Evolutionary conservation across 2,888 invertebrate species (phyloP).

Genomic region (Drosophila vallismaia): DNA sequence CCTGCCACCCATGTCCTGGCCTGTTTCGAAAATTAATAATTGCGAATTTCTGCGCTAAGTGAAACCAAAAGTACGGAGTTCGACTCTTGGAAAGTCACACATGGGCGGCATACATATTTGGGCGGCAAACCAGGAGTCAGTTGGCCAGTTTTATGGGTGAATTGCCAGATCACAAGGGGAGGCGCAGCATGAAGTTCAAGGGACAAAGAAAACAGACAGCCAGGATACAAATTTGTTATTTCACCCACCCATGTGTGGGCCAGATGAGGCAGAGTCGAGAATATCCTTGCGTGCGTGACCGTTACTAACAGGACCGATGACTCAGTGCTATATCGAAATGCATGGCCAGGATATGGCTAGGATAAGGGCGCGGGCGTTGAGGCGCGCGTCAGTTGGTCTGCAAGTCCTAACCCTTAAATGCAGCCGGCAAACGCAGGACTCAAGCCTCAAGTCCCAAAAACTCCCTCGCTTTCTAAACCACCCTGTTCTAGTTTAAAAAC

Average conservation of each 20-base stretch:
- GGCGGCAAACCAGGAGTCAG: slow-evolving; percentile 50
- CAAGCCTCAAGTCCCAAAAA: background rate
- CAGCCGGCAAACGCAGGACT: slow-evolving; percentile 49
- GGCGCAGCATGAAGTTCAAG: slow-evolving; percentile 62
- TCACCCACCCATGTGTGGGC: slow-evolving; percentile 55
- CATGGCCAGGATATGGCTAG: slow-evolving; percentile 32
- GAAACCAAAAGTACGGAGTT: slow-evolving; percentile 29
- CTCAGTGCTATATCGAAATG: slow-evolving; percentile 59
- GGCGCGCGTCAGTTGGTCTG: slow-evolving; percentile 68
- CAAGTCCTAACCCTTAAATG: slow-evolving; percentile 67
- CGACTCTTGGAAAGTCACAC: slow-evolving; percentile 40
- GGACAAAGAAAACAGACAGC: slow-evolving; percentile 45
- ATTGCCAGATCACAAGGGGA: slow-evolving; percentile 44
- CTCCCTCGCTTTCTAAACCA: slow-evolving; percentile 46
- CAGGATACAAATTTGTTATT: background rate
- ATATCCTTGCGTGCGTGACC: slow-evolving; percentile 71
- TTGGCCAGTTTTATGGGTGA: slow-evolving; percentile 55
- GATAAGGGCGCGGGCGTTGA: slow-evolving; percentile 37
- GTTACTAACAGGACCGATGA: slow-evolving; percentile 61
- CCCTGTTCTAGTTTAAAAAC: slow-evolving; percentile 67
- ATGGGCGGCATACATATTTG: slow-evolving; percentile 65
- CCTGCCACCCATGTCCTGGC: slow-evolving; percentile 8
- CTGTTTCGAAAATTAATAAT: slow-evolving; percentile 72
- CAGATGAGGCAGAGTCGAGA: slow-evolving; percentile 49
- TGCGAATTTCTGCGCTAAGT: slow-evolving; percentile 67